Evolutionary conservation across 2,888 invertebrate genomes (phyloP).

Genomic region (Parasteatoda lunata): DNA sequence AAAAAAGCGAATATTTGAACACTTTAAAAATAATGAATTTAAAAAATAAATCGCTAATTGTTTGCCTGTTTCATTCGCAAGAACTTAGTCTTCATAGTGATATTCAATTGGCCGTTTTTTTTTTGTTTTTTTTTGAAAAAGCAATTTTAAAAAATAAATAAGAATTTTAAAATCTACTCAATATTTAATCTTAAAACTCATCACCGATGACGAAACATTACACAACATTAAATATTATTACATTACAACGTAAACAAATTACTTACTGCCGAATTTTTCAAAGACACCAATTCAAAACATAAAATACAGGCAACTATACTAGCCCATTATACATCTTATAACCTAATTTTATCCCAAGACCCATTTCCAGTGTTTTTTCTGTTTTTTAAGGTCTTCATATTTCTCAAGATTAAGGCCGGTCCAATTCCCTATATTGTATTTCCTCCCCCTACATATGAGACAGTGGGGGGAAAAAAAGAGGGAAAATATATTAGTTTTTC

Average conservation of each 20-base stretch:
- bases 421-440: conserved; percentile 63
- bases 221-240: conserved; percentile 49
- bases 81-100: no score
- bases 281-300: conserved; percentile 32
- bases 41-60: no score
- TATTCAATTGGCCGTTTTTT: no score
- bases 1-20: no score
- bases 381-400: conserved; percentile 62
- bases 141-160: no score
- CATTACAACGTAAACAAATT: conserved; percentile 57
- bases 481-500: conserved; percentile 65
- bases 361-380: conserved; percentile 32
- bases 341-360: conserved; percentile 57
- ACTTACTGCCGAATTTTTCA: conserved; percentile 58
- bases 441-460: conserved; percentile 5
- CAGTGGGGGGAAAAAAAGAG: conserved; percentile 30
- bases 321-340: conserved; percentile 63
- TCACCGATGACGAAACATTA: conserved; percentile 46
- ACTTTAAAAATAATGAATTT: no score
- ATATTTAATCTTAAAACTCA: conserved; percentile 15
- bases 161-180: no score
- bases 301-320: conserved; percentile 10
- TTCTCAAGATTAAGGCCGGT: conserved; percentile 60
- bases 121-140: no score
- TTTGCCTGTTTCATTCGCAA: no score